Evolutionary conservation across 2,113 vertebrate species (phyloP).

Genomic region (Laterallus jamaicensis): DNA sequence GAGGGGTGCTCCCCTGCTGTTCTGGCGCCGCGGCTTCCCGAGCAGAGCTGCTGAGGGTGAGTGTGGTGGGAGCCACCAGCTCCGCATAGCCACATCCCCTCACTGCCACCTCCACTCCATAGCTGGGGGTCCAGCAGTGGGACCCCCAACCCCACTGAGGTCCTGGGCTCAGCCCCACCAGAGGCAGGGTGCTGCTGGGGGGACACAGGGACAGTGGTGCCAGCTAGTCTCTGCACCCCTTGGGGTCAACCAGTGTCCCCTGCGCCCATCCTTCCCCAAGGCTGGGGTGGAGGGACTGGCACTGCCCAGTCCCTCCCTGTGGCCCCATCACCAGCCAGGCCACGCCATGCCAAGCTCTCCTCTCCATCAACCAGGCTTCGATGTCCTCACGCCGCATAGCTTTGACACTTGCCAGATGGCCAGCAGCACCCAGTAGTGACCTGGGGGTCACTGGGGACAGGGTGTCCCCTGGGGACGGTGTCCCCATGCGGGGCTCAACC

Average conservation of each 20-base stretch:
- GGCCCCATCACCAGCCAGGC: not conserved
- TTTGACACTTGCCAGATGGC: rapidly evolving
- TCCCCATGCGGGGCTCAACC: rapidly evolving
- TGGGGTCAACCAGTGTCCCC: not conserved
- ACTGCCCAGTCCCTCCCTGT: not conserved
- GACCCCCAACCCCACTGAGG: not conserved
- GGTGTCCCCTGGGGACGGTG: not conserved
- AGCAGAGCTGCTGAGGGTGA: not conserved
- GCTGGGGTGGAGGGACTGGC: not conserved
- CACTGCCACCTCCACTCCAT: not conserved
- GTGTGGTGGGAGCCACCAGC: not conserved
- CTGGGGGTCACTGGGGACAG: no score
- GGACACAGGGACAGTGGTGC: not conserved
- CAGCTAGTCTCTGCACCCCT: not conserved
- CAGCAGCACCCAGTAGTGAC: not conserved
- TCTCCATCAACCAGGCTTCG: not conserved
- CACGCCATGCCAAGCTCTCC: not conserved
- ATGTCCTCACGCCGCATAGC: not conserved
- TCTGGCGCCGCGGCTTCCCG: rapidly evolving
- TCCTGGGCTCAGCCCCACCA: not conserved
- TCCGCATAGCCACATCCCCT: not conserved
- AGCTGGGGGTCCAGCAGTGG: not conserved
- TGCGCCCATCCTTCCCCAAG: rapidly evolving
- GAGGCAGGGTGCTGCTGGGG: not conserved
- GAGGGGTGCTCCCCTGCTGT: not conserved